Base-by-base conservation (phyloP, 1,140 invertebrate species). In the Cherax quadricarinatus region DNA sequence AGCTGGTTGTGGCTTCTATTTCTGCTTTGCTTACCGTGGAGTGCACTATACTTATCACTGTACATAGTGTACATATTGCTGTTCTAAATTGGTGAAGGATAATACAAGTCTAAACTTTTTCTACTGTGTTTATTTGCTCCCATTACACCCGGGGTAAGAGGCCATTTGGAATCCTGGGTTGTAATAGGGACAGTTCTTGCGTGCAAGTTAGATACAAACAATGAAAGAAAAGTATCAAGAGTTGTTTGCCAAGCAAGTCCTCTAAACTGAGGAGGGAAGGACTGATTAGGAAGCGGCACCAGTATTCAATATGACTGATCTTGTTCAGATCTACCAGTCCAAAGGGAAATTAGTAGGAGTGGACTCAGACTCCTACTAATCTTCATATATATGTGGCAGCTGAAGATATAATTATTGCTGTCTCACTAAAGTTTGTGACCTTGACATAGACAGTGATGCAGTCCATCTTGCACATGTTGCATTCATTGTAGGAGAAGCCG, bases 231-330 rank as follows among this genome's bases (percentile, higher is more conserved):
- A 79, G 70, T 6, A 48, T 53, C 41, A n/a, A 7, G 70, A 30
- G 41, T 73, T 53, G 16, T 75, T 75, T 24, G 66, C 85, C 49
- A 70, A 87, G 48, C 85, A 48, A 30, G 85, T 87, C 41, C 66
- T 88, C 51, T 88, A 88, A 73, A 88, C 53, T 57, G 73, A 88
- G 57, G 86, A 88, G 57, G 57, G n/a, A 10, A 78, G 86, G 57
- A 5, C 24, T 51, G 86, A 88, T 51, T 7, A 88, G 75, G 85
- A 51, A 30, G 80, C 48, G 41, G 73, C 86, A 79, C 41, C 86
- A 10, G 57, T 60, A 9, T 10, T 81, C 79, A 41, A 81, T 1
- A 16, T 81, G 5, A 41, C 79, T 81, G 60, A 62, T n/a, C 24
- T 85, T 30, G 3, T 41, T 24, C 60, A 85, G 21, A 53, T 85